Conservation (phyloP, 2,888 invertebrate species). For the Agrotis segetum region DNA sequence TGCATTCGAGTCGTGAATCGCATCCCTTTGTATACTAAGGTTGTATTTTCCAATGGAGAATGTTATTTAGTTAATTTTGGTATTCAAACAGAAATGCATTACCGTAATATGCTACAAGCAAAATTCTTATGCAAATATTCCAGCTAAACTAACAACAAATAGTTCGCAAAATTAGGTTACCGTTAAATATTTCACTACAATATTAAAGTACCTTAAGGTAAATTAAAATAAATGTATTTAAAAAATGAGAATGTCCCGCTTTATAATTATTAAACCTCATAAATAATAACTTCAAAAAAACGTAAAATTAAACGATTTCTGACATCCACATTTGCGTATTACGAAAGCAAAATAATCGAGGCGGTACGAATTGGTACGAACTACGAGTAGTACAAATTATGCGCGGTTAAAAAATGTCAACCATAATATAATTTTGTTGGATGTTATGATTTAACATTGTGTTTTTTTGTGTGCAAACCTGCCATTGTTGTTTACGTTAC, state of each 20-base stretch:
- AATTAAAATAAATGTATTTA: conserved; percentile 35
- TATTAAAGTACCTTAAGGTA: background rate
- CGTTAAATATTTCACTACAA: conserved; percentile 2
- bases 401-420: conserved; percentile 59
- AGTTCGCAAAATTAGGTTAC: background rate
- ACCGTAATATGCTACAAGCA: background rate
- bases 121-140: background rate
- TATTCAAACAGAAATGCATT: background rate
- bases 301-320: conserved; percentile 52
- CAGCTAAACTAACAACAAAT: background rate
- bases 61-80: background rate
- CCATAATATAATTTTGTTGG: conserved; percentile 39
- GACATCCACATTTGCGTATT: conserved; percentile 55
- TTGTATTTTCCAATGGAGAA: background rate
- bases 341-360: conserved; percentile 45
- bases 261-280: conserved; percentile 45
- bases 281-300: conserved; percentile 62
- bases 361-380: conserved; percentile 37
- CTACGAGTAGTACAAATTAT: conserved; percentile 42
- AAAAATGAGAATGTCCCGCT: conserved; percentile 28
- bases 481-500: background rate
- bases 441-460: conserved; percentile 36
- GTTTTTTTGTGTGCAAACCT: conserved; percentile 2
- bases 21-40: background rate
- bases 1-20: no score